Conservation (phyloP, 2,113 vertebrate species). For the Condylura cristata region DNA sequence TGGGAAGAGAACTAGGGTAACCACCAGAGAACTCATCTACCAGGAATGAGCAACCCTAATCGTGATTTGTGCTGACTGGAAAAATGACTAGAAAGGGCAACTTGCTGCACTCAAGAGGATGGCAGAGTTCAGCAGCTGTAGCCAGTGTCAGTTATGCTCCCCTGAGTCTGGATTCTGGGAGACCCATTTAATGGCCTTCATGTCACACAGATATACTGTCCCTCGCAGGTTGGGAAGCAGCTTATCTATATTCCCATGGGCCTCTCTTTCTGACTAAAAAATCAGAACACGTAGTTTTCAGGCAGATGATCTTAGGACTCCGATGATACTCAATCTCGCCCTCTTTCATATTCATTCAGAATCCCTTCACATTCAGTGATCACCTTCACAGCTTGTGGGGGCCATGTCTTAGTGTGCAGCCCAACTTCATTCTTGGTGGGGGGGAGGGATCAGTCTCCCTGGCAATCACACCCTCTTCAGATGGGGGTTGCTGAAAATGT, state of each 20-base stretch:
- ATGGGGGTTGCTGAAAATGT: not conserved
- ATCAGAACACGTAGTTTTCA: not conserved
- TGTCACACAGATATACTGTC: not conserved
- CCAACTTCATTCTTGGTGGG: not conserved
- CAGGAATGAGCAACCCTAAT: not conserved
- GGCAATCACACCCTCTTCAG: not conserved
- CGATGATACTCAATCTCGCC: not conserved
- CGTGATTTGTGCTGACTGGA: not conserved
- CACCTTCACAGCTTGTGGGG: not conserved
- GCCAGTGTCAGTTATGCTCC: not conserved
- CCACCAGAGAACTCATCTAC: not conserved
- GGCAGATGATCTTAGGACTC: not conserved
- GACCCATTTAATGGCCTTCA: not conserved
- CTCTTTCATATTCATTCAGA: not conserved
- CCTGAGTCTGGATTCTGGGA: not conserved
- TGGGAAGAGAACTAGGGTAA: not conserved
- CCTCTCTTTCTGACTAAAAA: not conserved
- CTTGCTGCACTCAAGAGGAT: not conserved
- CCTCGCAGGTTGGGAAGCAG: not conserved
- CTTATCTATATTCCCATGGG: not conserved
- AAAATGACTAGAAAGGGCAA: not conserved
- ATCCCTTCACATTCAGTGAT: not conserved
- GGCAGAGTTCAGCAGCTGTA: not conserved
- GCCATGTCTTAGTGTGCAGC: accelerated
- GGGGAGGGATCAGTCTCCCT: not conserved